phyloP scores from a whole-genome alignment of 2,797 vertebrate genomes.

The Centropyge bicolor region DNA sequence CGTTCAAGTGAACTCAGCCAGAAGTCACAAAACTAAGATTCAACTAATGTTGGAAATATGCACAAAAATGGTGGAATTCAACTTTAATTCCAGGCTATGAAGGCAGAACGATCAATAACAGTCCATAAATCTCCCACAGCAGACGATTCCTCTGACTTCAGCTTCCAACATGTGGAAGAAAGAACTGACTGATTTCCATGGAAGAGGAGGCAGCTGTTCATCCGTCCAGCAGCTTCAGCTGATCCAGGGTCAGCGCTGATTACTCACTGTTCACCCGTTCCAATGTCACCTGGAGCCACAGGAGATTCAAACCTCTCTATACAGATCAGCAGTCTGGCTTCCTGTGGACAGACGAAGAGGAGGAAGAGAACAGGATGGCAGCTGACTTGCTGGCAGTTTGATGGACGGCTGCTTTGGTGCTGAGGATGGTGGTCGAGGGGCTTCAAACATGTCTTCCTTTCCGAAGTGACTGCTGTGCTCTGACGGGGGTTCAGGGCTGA shows the following conservation, averaged over 20 bases:
- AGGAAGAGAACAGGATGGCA: too few species aligned
- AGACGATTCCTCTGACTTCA: not conserved
- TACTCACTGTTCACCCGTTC: not conserved
- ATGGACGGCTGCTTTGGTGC: too few species aligned
- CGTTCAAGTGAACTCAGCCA: too few species aligned
- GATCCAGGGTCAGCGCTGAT: not conserved
- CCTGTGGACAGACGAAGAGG: too few species aligned
- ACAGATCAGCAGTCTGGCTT: too few species aligned
- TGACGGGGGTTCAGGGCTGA: not conserved
- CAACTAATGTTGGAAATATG: not conserved
- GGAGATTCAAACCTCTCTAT: too few species aligned
- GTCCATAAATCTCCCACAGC: not conserved
- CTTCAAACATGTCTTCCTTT: too few species aligned
- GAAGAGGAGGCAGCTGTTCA: conserved; percentile 18
- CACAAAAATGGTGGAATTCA: not conserved
- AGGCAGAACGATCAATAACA: not conserved
- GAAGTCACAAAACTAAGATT: not conserved
- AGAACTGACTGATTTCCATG: not conserved
- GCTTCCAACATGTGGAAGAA: conserved; percentile 6
- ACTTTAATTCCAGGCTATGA: not conserved
- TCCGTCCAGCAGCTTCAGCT: not conserved
- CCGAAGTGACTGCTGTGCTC: too few species aligned
- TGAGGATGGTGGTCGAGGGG: too few species aligned
- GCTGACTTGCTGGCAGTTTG: too few species aligned
- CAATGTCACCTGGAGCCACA: not conserved